phyloP scores from a whole-genome alignment of 2,888 invertebrate species.

The Sarcophaga rosellei region DNA sequence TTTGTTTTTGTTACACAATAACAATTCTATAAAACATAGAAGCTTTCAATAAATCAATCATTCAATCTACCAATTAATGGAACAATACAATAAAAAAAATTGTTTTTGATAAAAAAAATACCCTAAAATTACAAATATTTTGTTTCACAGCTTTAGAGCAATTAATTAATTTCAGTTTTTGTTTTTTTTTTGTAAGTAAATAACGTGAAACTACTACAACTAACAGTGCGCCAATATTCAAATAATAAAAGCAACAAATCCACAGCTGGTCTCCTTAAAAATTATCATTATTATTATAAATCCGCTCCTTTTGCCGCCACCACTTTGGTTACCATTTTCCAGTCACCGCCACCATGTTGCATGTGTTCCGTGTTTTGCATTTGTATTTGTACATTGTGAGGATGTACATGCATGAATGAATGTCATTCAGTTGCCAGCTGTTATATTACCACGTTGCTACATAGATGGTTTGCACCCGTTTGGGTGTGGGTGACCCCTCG shows the following conservation, averaged over 20 bases:
- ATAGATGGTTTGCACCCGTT: slow-evolving; percentile 66
- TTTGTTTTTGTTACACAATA: slow-evolving; percentile 8
- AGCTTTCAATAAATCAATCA: slow-evolving; percentile 13
- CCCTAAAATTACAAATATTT: slow-evolving; percentile 60
- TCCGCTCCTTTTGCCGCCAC: slow-evolving; percentile 73
- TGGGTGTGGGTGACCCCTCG: slow-evolving; percentile 67
- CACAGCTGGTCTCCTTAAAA: slow-evolving; percentile 54
- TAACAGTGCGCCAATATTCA: slow-evolving; percentile 46
- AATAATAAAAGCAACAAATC: slow-evolving; percentile 59
- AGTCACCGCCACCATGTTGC: slow-evolving; percentile 60
- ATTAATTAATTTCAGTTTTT: slow-evolving; percentile 32
- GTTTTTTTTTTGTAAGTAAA: not conserved
- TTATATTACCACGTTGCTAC: slow-evolving; percentile 65
- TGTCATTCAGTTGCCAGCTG: slow-evolving; percentile 67
- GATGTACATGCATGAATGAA: slow-evolving; percentile 32
- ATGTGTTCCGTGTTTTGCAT: not conserved
- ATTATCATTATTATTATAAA: slow-evolving; percentile 74
- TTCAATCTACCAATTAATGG: not conserved
- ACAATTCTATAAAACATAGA: too few species aligned
- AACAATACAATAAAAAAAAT: slow-evolving; percentile 9
- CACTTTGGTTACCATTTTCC: slow-evolving; percentile 69
- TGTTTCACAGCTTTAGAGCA: slow-evolving; percentile 64
- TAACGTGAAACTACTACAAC: slow-evolving; percentile 6
- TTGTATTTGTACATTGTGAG: not conserved
- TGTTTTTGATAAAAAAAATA: slow-evolving; percentile 41